Evolutionary conservation across 1,140 invertebrate genomes (phyloP), one percentile per base, ranked within the genome.

Genomic region (Ceratosolen fusciceps): DNA sequence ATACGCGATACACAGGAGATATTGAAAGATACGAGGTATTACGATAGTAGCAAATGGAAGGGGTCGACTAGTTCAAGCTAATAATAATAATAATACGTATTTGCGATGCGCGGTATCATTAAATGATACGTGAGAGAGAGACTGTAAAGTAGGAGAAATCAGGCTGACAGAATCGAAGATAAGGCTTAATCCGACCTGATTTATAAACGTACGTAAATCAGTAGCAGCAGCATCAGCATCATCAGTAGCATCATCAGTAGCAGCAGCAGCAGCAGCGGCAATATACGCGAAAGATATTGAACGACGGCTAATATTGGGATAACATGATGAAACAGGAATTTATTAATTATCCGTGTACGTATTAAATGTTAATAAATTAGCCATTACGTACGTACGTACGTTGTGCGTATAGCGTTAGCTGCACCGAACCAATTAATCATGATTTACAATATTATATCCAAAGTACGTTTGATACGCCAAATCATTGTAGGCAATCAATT

Each of bases 11-110:
- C 21, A n/a, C 52, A 19, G 37, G 31, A 56, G 71, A 54, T 73
- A 73, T 73, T 73, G 71, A 73, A 21, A 34, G 52, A 10, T 73
- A 39, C 1, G 58, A 54, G 1, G 39, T 54, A 54, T 56, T 9
- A 58, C 2, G 37, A 24, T 68, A 68, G 1, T 37, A 68, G 37
- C 43, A 43, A 16, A 16, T 4, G 24, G 24, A 24, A 68, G 65
- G 34, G 12, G 60, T 54, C 4, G 14, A 54, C 52, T 54, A 12
- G 21, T 54, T 21, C 21, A n/a, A n/a, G n/a, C n/a, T n/a, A n/a
- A n/a, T n/a, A n/a, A n/a, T n/a, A n/a, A n/a, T n/a, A n/a, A n/a
- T n/a, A n/a, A 54, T 54, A 54, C 21, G 21, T 54, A 54, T 54
- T 12, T 26, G 14, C 29, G 4, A 29, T 60, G 29, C 29, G 29